These are phyloP conservation scores for Porites evermanni DNA, from an alignment of 92 coral and sea anemone species.

Conservation along the genomic window DNA sequence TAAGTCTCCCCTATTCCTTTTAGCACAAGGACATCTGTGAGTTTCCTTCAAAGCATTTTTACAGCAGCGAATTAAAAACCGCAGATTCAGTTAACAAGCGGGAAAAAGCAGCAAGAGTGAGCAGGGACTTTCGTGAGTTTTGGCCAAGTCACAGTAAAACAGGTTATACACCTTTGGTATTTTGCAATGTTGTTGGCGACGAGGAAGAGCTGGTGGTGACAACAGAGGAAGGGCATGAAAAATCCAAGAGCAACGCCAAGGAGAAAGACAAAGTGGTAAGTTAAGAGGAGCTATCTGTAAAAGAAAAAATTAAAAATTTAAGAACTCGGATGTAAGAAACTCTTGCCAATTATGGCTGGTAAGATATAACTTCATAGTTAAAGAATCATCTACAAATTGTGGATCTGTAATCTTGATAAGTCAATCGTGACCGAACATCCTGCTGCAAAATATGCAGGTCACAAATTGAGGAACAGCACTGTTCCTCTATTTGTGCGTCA, in stretches of 20 bases:
- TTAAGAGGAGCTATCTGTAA: background rate
- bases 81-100: slow-evolving; percentile 54
- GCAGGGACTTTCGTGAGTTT: background rate
- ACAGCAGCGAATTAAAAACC: slow-evolving; percentile 58
- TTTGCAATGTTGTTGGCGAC: slow-evolving; percentile 72
- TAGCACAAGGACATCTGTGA: slow-evolving; percentile 77
- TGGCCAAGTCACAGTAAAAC: slow-evolving; percentile 56
- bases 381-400: too few species aligned
- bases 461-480: too few species aligned
- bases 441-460: too few species aligned
- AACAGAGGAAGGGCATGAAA: slow-evolving; percentile 68
- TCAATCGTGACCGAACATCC: too few species aligned
- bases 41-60: slow-evolving; percentile 72
- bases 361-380: too few species aligned
- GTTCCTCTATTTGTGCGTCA: too few species aligned
- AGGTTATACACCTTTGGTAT: slow-evolving; percentile 54
- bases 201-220: slow-evolving; percentile 69
- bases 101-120: background rate
- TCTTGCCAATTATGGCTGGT: too few species aligned
- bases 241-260: slow-evolving; percentile 64
- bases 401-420: too few species aligned
- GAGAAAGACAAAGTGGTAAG: slow-evolving; percentile 72
- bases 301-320: too few species aligned
- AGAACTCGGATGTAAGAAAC: too few species aligned
- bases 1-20: background rate